phyloP scores from a whole-genome alignment of 2,113 vertebrate genomes.

The Sterna hirundo region DNA sequence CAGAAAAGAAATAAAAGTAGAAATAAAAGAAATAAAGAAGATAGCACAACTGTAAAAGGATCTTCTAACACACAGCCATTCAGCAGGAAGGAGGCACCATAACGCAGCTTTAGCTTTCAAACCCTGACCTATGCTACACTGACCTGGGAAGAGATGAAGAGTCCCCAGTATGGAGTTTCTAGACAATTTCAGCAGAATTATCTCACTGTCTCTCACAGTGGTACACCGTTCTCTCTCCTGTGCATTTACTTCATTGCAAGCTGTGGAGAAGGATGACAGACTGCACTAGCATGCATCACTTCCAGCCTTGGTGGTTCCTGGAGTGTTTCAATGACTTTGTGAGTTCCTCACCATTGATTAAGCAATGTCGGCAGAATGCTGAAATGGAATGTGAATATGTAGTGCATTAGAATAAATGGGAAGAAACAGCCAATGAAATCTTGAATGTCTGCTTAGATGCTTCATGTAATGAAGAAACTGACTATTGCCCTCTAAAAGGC shows the following conservation, averaged over 20 bases:
- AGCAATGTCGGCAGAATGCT: background rate
- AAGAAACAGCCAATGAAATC: background rate
- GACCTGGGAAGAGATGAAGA: background rate
- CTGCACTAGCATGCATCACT: accelerated
- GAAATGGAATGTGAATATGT: background rate
- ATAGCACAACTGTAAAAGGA: background rate
- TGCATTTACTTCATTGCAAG: background rate
- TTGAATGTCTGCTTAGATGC: background rate
- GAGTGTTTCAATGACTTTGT: background rate
- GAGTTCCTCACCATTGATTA: background rate
- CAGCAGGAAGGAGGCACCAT: background rate
- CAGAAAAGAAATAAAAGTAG: background rate
- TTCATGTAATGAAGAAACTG: background rate
- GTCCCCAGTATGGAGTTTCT: background rate
- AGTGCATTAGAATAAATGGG: background rate
- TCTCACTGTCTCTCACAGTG: background rate
- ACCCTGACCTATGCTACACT: background rate
- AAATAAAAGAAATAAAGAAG: background rate
- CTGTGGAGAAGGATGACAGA: background rate
- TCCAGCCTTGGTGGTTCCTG: background rate
- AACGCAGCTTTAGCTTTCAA: background rate
- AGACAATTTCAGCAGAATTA: background rate
- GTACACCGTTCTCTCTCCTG: background rate
- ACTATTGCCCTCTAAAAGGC: background rate
- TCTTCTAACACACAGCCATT: background rate